These are phyloP conservation scores for Chorisops tibialis DNA, from an alignment of 2,888 invertebrate genomes.

Conservation along the genomic window DNA sequence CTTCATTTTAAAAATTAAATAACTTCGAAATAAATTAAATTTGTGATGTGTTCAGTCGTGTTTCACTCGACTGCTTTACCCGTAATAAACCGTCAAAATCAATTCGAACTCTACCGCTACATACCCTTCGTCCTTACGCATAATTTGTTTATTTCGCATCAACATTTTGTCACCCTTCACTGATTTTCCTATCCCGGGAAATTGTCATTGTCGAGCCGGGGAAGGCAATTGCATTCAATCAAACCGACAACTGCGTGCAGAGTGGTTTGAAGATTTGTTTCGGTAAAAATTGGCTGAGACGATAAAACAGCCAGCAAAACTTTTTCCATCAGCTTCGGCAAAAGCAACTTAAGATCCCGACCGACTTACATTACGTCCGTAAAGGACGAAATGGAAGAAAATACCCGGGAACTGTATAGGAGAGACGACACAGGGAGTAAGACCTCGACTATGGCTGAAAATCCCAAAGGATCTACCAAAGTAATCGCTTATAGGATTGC, in stretches of 20 bases:
- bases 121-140: not conserved
- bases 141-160: slow-evolving; percentile 20
- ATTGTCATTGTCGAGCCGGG: slow-evolving; percentile 16
- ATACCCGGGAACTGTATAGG: not conserved
- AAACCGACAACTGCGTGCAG: slow-evolving; percentile 31
- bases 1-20: no score
- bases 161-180: slow-evolving; percentile 24
- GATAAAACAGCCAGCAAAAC: slow-evolving; percentile 33
- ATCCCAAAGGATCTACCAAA: slow-evolving; percentile 38
- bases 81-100: no score
- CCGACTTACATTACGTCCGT: not conserved
- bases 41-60: no score
- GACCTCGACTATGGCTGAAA: slow-evolving; percentile 23
- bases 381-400: slow-evolving; percentile 9
- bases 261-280: slow-evolving; percentile 33
- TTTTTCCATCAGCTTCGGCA: slow-evolving; percentile 31
- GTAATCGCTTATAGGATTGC: slow-evolving; percentile 40
- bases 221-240: slow-evolving; percentile 34
- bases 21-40: no score
- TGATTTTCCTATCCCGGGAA: slow-evolving; percentile 12
- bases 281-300: slow-evolving; percentile 35
- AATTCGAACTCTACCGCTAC: no score
- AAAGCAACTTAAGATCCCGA: not conserved
- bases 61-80: no score
- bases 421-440: slow-evolving; percentile 1